phyloP scores from a whole-genome alignment of 2,797 vertebrate genomes.

The Cirrhinus molitorella region DNA sequence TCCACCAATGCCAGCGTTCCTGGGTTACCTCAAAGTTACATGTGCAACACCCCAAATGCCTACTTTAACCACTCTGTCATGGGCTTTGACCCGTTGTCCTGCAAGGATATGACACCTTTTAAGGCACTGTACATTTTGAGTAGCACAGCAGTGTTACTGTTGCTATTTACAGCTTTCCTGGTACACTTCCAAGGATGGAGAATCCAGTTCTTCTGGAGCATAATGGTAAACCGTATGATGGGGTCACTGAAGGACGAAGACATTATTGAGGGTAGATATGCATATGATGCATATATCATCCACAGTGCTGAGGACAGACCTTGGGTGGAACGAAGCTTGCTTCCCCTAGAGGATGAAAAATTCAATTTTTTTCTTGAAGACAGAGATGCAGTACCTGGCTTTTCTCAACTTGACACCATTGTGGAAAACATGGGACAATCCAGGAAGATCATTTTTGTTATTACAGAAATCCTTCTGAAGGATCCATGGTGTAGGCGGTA shows the following conservation, averaged over 20 bases:
- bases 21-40: conserved; percentile 76
- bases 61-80: conserved; percentile 83
- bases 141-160: conserved; percentile 68
- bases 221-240: conserved; percentile 84
- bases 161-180: conserved; percentile 77
- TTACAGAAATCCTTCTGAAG: conserved; percentile 88
- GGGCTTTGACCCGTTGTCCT: conserved; percentile 85
- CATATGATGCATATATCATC: conserved; percentile 89
- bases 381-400: conserved; percentile 86
- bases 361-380: conserved; percentile 88
- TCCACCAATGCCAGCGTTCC: conserved; percentile 78
- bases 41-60: conserved; percentile 89
- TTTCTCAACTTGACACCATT: conserved; percentile 82
- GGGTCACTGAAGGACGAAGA: conserved; percentile 84
- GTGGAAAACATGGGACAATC: conserved; percentile 86
- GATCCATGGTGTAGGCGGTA: conserved; percentile 91
- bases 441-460: conserved; percentile 90
- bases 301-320: conserved; percentile 80
- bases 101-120: conserved; percentile 91
- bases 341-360: conserved; percentile 79
- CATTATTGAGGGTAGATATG: conserved; percentile 75
- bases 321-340: conserved; percentile 88
- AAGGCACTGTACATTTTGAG: conserved; percentile 81
- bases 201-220: conserved; percentile 90
- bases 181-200: conserved; percentile 93